These are phyloP conservation scores for Rotaria sp. DNA, from an alignment of 2,888 invertebrate species.

Conservation along the genomic window DNA sequence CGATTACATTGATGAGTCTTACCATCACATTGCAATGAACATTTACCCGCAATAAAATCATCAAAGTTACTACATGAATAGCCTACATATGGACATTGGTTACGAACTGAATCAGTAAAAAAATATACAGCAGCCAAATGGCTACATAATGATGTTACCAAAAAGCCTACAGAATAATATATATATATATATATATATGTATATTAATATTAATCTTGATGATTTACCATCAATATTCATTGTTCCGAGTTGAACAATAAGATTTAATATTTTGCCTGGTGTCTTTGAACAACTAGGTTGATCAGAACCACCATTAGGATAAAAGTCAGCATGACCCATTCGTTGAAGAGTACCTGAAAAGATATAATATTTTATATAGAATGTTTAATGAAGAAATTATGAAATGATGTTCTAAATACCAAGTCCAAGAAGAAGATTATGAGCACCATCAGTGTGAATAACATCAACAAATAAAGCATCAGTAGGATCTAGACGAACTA, in stretches of 20 bases:
- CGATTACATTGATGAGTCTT: conserved; percentile 30
- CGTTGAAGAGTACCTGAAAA: conserved; percentile 42
- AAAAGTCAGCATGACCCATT: conserved; percentile 54
- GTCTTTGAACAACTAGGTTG: conserved; percentile 53
- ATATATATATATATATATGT: too few relatives aligned
- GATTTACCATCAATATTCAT: conserved; percentile 22
- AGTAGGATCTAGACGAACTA: conserved; percentile 70
- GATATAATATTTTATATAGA: not conserved
- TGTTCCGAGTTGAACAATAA: conserved; percentile 15
- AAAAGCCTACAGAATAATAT: not conserved
- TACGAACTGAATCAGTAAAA: conserved; percentile 30
- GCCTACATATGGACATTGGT: conserved; percentile 28
- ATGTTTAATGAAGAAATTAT: not conserved
- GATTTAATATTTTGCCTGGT: conserved; percentile 33
- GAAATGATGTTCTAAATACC: not conserved
- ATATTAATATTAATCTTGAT: too few relatives aligned
- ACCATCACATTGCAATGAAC: conserved; percentile 22
- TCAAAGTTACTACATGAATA: conserved; percentile 26
- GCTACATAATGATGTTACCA: conserved; percentile 29
- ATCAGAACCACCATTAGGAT: conserved; percentile 53
- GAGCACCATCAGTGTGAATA: conserved; percentile 73
- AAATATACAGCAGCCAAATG: conserved; percentile 33
- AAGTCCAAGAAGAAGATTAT: conserved; percentile 39
- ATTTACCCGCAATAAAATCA: conserved; percentile 32
- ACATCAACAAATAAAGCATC: conserved; percentile 81